These are phyloP conservation scores for Coluber constrictor DNA, from an alignment of 2,797 vertebrate genomes.

Conservation along the genomic window DNA sequence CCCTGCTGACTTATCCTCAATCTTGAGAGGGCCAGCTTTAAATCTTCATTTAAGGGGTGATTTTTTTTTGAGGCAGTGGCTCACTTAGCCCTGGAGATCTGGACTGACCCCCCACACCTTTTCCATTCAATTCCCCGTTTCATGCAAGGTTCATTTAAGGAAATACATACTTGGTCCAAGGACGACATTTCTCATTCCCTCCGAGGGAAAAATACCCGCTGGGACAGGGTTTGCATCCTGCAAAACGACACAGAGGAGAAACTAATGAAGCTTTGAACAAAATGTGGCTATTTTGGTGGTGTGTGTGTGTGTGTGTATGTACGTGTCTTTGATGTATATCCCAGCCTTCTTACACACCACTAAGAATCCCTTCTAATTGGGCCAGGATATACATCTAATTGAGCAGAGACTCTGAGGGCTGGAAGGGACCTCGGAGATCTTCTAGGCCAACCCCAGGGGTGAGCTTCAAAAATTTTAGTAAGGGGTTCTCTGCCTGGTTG, in stretches of 20 bases:
- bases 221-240: slow-evolving; percentile 67
- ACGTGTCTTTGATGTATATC: not conserved
- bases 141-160: not conserved
- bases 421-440: too few relatives aligned
- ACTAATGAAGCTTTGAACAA: not conserved
- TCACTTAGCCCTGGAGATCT: not conserved
- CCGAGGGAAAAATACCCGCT: slow-evolving; percentile 64
- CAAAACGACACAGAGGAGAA: not conserved
- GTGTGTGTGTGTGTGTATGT: too few relatives aligned
- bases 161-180: slow-evolving; percentile 73
- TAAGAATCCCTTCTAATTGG: not conserved
- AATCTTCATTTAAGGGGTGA: too few relatives aligned
- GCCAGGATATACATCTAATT: not conserved
- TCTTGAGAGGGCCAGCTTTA: too few relatives aligned
- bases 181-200: slow-evolving; percentile 57
- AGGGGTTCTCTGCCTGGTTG: too few relatives aligned
- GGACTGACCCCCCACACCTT: not conserved
- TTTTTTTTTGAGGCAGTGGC: too few relatives aligned
- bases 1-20: too few relatives aligned
- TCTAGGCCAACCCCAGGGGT: too few relatives aligned
- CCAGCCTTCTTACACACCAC: not conserved
- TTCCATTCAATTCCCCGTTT: not conserved
- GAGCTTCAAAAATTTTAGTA: too few relatives aligned
- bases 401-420: too few relatives aligned
- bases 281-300: not conserved